phyloP scores from a whole-genome alignment of 2,797 vertebrate species.

The Arrhamphus sclerolepis region DNA sequence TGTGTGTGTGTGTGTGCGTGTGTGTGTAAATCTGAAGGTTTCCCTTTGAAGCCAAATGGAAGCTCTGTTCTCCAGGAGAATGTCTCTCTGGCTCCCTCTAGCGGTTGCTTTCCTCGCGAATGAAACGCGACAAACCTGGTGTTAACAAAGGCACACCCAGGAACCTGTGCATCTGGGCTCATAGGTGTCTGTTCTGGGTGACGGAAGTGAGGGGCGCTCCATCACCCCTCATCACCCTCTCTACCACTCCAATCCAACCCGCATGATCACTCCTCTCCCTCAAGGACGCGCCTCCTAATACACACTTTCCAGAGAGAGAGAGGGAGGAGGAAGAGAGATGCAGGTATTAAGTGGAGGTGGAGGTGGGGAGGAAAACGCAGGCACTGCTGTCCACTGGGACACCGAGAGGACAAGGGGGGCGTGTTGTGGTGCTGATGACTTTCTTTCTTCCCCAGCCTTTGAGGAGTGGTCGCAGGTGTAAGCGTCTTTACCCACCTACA shows the following conservation, averaged over 20 bases:
- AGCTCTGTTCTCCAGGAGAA: neutral
- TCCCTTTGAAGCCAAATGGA: neutral
- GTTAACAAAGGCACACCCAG: conserved; percentile 9
- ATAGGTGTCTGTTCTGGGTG: neutral
- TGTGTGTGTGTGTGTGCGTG: no score
- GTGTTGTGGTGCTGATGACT: conserved; percentile 34
- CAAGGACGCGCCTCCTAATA: conserved; percentile 44
- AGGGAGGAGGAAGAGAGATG: conserved; percentile 29
- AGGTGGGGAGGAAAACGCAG: conserved; percentile 37
- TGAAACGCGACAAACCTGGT: neutral
- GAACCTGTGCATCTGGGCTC: conserved; percentile 1
- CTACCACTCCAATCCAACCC: conserved; percentile 16
- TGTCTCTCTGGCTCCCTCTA: conserved; percentile 57
- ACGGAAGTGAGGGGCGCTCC: neutral
- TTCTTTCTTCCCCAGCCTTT: conserved; percentile 5
- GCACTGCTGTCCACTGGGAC: conserved; percentile 37
- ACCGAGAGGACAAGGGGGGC: conserved; percentile 26
- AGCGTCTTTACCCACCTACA: conserved; percentile 14
- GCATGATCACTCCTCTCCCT: conserved; percentile 7
- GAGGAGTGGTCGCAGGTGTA: conserved; percentile 60
- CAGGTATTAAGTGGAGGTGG: conserved; percentile 54
- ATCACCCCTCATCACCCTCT: neutral
- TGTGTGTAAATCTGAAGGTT: no score
- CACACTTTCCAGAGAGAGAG: conserved; percentile 27
- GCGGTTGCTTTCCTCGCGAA: conserved; percentile 14